Evolutionary conservation across 1,140 invertebrate species (phyloP), one percentile per base, ranked within the genome.

Genomic region (Hypothenemus hampei): DNA sequence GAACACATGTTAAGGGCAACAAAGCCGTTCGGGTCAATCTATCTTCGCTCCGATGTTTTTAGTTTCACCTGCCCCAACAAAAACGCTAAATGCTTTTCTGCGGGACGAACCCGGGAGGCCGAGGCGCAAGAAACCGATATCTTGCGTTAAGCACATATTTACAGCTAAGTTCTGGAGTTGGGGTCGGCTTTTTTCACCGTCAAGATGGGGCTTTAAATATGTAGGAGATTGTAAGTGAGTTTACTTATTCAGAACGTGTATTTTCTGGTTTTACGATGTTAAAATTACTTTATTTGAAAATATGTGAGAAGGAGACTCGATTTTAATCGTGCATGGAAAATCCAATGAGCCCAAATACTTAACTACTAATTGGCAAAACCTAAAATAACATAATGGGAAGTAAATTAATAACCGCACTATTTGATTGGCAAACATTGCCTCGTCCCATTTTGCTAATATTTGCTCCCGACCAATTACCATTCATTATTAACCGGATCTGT

Each of bases 51-150:
- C 20, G 39, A 46, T 54, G 58, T 56, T 59, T 44, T 52, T 55
- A 59, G 48, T 48, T 55, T 43, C 58, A 59, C 58, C 58, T 59
- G 58, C 58, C 54, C n/a, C 20, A 35, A 36, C 58, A 59, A 59
- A 59, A 59, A 59, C 51, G 20, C 35, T 59, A 59, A 59, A 56
- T 35, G 58, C 49, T 59, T 59, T 59, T 56, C 36, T 44, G 21
- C 15, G 19, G 58, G 29, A 48, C 31, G 37, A 31, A 41, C n/a
- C n/a, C n/a, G 52, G 26, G 47, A 47, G 40, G 45, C 41, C 39
- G 35, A n/a, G n/a, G n/a, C 24, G 20, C 15, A 36, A 50, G 47
- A 56, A 55, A 55, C 46, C 44, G 52, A 59, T 59, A 55, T 54
- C 51, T 48, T 51, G 51, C 45, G 58, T 39, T 46, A 39, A 56